Percentiles rank a stretch among this genome's conserved stretches.
Conservation (phyloP, 2,113 vertebrate species). For the Xenopus borealis region DNA sequence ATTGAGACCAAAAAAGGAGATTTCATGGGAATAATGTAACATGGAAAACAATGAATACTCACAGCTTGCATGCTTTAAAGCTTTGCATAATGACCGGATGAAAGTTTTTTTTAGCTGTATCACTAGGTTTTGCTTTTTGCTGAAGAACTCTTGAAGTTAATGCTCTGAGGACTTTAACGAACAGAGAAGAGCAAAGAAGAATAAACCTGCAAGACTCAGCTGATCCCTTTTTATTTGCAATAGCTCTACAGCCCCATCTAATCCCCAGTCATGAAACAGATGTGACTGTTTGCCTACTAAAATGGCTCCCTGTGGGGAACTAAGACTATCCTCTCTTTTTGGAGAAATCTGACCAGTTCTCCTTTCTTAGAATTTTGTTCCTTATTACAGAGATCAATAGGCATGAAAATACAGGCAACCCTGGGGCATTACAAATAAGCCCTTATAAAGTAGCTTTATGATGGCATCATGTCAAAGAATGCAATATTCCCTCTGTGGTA, state of each 20-base stretch:
- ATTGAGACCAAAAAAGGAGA: neutral
- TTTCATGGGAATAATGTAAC: conserved; percentile 25
- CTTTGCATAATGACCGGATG: conserved; percentile 53
- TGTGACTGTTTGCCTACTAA: conserved; percentile 65
- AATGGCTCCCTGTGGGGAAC: conserved; percentile 53
- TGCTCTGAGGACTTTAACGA: conserved; percentile 54
- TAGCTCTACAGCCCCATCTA: conserved; percentile 53
- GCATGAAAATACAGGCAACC: conserved; percentile 2
- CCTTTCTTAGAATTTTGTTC: conserved; percentile 4
- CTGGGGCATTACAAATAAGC: neutral
- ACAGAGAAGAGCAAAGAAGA: conserved; percentile 53
- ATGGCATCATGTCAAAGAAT: conserved; percentile 8
- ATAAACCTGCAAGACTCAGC: conserved; percentile 51
- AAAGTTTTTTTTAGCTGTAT: conserved; percentile 56
- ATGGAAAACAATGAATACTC: conserved; percentile 57
- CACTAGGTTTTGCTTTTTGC: conserved; percentile 49
- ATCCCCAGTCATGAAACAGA: conserved; percentile 61
- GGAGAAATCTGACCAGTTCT: conserved; percentile 50
- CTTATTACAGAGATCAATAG: neutral
- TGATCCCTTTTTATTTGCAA: conserved; percentile 60
- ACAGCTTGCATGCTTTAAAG: conserved; percentile 55
- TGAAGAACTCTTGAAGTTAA: conserved; percentile 60
- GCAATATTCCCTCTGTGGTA: neutral
- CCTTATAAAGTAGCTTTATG: neutral
- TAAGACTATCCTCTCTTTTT: conserved; percentile 59